Base-by-base conservation (phyloP, 2,797 vertebrate species). In the Siniperca undulata region DNA sequence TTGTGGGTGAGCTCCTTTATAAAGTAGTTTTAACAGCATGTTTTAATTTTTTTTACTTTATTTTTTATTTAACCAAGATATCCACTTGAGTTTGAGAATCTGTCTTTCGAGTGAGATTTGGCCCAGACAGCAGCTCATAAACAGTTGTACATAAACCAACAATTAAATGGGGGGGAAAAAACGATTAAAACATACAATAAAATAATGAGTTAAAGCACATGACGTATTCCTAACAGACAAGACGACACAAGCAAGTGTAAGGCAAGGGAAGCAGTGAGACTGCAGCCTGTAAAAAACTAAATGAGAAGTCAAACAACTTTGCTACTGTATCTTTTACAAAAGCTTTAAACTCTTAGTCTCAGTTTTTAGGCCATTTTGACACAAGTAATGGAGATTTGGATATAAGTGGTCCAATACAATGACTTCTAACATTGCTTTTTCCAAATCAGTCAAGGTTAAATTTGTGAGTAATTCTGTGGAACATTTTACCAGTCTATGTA, bases 61-160 rank as follows among this genome's bases (percentile, higher is more conserved):
- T n/a, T 58, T 77, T 24, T 27, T 20, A 60, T 71, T 58, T 38
- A 42, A 64, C 19, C 52, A 53, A n/a, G 65, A 52, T 24, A 60
- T 69, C n/a, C 2, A 7, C 52, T 56, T 30, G 22, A 58, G 38
- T 38, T 73, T 34, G 2, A 46, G 24, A 53, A 80, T 42, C 24
- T 30, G 50, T 80, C 52, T 71, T 56, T 38, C 36, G 40, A 59
- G 36, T 70, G 36, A 53, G 27, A 65, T 56, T 58, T n/a, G 40
- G 8, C 44, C n/a, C 11, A 8, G 19, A 20, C 19, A 1, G 64
- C 62, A 53, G 55, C 64, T 74, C 71, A 55, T 68, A 70, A 76
- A 77, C 40, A 65, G 42, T 5, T 30, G 11, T 10, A 42, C 42
- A 71, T 22, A 76, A 82, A 58, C n/a, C 24, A 73, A 60, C 24